These are phyloP conservation scores for Dione vanillae DNA, from an alignment of 2,888 invertebrate genomes.

Conservation along the genomic window DNA sequence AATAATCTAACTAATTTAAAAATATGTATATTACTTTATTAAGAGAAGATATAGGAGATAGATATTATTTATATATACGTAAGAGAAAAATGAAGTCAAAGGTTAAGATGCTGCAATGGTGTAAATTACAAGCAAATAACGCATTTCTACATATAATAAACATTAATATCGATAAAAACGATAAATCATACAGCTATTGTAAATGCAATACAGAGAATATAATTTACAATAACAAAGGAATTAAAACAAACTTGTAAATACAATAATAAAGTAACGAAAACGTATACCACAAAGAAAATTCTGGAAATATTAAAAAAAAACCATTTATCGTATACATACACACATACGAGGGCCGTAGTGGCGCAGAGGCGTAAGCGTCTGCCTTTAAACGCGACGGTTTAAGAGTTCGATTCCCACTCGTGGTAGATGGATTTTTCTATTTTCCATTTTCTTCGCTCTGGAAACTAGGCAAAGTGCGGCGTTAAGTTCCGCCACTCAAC, in stretches of 20 bases:
- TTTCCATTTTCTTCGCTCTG: too few species aligned
- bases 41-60: neutral
- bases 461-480: too few species aligned
- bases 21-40: neutral
- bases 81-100: constrained; percentile 22
- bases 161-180: neutral
- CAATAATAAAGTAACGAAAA: neutral
- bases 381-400: too few species aligned
- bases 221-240: neutral
- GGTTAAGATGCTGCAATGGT: constrained; percentile 17
- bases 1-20: too few species aligned
- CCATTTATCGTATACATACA: too few species aligned
- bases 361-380: too few species aligned
- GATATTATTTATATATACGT: constrained; percentile 13
- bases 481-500: too few species aligned
- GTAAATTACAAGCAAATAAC: constrained; percentile 12
- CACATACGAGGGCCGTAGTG: too few species aligned
- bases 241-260: neutral
- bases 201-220: neutral
- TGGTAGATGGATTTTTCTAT: too few species aligned
- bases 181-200: neutral
- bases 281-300: too few species aligned
- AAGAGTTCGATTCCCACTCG: too few species aligned
- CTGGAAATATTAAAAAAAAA: too few species aligned
- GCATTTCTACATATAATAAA: constrained; percentile 20